A percentile compares a stretch with the other conserved stretches of the same genome.
Evolutionary conservation across 2,888 invertebrate species (phyloP).

Genomic region (Agriopis marginaria): DNA sequence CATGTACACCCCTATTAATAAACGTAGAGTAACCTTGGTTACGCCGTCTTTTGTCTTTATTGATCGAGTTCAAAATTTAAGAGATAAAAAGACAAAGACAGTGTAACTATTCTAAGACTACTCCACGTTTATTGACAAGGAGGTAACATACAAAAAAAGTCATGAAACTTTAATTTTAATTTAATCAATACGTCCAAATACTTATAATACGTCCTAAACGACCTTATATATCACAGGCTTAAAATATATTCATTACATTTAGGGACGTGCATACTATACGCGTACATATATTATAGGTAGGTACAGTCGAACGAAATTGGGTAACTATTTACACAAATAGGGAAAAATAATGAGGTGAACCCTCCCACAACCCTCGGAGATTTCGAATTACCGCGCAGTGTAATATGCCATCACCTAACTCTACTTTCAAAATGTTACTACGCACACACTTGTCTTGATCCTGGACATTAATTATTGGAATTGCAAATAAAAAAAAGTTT

Average conservation of each 20-base stretch:
- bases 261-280: constrained; percentile 84
- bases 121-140: too few relatives aligned
- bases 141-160: constrained; percentile 50
- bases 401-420: constrained; percentile 69
- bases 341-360: constrained; percentile 85
- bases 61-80: too few relatives aligned
- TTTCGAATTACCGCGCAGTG: constrained; percentile 76
- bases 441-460: constrained; percentile 67
- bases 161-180: constrained; percentile 46
- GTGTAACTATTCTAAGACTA: too few relatives aligned
- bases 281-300: constrained; percentile 77
- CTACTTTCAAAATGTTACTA: constrained; percentile 67
- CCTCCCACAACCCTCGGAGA: constrained; percentile 86
- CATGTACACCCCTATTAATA: too few relatives aligned
- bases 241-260: constrained; percentile 81
- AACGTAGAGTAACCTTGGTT: too few relatives aligned
- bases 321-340: constrained; percentile 86
- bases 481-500: neutral
- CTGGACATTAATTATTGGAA: constrained; percentile 27
- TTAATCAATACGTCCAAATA: constrained; percentile 64
- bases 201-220: constrained; percentile 76
- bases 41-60: too few relatives aligned
- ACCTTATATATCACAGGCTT: constrained; percentile 85
- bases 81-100: too few relatives aligned
- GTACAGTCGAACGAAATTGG: constrained; percentile 79